Evolutionary conservation across 30 jellyfish, hydroid and myxozoan genomes (phyloP), one percentile per base, ranked within the genome.

Genomic region (Rhopilema esculentum): DNA sequence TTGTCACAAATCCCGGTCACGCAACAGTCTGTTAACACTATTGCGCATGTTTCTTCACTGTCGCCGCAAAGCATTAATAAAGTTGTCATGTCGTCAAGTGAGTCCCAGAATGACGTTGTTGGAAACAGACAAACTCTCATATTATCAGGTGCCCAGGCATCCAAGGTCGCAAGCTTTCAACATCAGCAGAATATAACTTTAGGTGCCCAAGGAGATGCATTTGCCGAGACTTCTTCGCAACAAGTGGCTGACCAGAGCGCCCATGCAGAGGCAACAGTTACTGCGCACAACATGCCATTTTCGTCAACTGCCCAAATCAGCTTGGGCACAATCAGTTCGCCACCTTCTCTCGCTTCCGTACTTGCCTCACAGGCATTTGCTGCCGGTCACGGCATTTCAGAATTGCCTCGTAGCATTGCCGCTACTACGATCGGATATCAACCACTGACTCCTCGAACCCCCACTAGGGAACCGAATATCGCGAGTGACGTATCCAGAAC

Each of bases 1-100:
- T 68, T 88, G 70, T 51, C 96, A 12, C 96, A 88, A 61, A 72
- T 88, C 25, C 96, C 96, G 1, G 21, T 88, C 6, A 29, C 91
- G 16, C 94, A 85, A 74, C 94, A 85, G 75, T 48, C 71, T 1
- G 48, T 67, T 33, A 80, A 64, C 69, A 85, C 72, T n/a, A 25
- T 75, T 7, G 94, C 88, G 74, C 93, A 84, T 25, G 74, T 50
- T 72, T 33, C 72, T 22, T 72, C 83, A 8, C 22, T 28, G 8
- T 49, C 85, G 18, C 24, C 30, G 19, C 87, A 77, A 23, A 63
- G 19, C 0, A 25, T 51, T 8, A 24, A 25, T 4, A 51, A 15
- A 4, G 31, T 40, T 48, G 69, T 71, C 71, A 65, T 28, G 18
- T 66, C 49, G 0, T 26, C 40, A 26, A 25, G 70, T 20, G 87